phyloP scores from a whole-genome alignment of 2,113 vertebrate genomes.

The Muscicapa adusta region DNA sequence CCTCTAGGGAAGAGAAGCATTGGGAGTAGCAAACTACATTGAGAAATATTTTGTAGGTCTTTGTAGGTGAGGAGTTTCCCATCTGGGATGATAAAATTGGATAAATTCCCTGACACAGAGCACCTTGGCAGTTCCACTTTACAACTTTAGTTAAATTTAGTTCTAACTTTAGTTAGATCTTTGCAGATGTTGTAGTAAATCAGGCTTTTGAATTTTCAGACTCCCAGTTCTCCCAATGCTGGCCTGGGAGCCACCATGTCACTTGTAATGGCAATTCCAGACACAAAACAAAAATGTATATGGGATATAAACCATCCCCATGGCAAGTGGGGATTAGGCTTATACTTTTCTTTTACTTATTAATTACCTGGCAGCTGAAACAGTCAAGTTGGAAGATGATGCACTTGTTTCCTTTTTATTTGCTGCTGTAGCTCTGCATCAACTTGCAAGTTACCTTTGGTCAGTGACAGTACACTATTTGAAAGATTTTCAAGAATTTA shows the following conservation, averaged over 20 bases:
- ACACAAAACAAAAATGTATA: not conserved
- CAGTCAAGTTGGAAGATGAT: no score
- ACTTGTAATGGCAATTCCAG: not conserved
- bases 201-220: not conserved
- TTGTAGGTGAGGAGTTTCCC: not conserved
- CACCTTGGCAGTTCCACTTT: not conserved
- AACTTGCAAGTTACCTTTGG: not conserved
- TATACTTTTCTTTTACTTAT: not conserved
- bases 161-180: not conserved
- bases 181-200: not conserved
- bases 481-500: not conserved
- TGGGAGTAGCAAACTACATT: not conserved
- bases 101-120: not conserved
- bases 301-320: not conserved
- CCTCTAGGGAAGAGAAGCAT: not conserved
- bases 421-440: not conserved
- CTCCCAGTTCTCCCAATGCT: rapidly evolving
- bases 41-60: not conserved
- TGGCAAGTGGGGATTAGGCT: not conserved
- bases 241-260: not conserved
- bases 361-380: not conserved
- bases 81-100: not conserved
- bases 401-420: not conserved
- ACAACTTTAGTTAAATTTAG: no score
- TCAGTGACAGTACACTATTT: not conserved